Conservation (phyloP, 2,113 vertebrate genomes). For the Ramphastos sulfuratus region DNA sequence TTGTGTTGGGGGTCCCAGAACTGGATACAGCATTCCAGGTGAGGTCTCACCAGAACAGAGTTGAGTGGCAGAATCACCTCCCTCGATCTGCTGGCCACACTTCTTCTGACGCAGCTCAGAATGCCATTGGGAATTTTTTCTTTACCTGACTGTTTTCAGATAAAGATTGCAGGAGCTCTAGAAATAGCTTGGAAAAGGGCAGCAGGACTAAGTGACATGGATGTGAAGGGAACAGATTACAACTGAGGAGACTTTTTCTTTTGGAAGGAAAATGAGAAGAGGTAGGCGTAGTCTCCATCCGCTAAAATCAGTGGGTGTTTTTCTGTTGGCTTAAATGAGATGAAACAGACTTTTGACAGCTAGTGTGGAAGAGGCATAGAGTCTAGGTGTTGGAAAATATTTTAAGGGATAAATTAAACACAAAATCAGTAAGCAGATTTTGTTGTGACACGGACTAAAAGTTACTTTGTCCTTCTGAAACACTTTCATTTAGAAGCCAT, state of each 20-base stretch:
- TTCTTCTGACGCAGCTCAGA: too few relatives aligned
- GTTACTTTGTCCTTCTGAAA: conserved; percentile 9
- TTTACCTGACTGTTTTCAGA: not conserved
- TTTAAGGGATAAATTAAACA: not conserved
- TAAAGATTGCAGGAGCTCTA: not conserved
- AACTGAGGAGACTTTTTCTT: not conserved
- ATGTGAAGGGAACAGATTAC: not conserved
- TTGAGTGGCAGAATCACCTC: too few relatives aligned
- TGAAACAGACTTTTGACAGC: not conserved
- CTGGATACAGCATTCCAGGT: too few relatives aligned
- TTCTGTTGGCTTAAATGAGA: not conserved
- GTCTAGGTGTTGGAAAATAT: not conserved
- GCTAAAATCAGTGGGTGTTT: not conserved
- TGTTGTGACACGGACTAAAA: not conserved
- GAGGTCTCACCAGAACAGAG: too few relatives aligned
- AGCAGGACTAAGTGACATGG: not conserved
- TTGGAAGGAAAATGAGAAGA: not conserved
- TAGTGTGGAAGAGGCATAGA: not conserved
- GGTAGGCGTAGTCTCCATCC: not conserved
- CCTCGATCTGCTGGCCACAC: too few relatives aligned
- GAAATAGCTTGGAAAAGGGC: not conserved
- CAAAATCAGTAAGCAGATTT: not conserved
- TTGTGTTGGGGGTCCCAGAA: too few relatives aligned
- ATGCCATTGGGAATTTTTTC: too few relatives aligned
- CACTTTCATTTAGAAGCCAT: not conserved